A percentile compares a stretch with the other conserved stretches of the same genome.
Evolutionary conservation across 2,797 vertebrate species (phyloP).

Genomic region (Bucorvus abyssinicus): DNA sequence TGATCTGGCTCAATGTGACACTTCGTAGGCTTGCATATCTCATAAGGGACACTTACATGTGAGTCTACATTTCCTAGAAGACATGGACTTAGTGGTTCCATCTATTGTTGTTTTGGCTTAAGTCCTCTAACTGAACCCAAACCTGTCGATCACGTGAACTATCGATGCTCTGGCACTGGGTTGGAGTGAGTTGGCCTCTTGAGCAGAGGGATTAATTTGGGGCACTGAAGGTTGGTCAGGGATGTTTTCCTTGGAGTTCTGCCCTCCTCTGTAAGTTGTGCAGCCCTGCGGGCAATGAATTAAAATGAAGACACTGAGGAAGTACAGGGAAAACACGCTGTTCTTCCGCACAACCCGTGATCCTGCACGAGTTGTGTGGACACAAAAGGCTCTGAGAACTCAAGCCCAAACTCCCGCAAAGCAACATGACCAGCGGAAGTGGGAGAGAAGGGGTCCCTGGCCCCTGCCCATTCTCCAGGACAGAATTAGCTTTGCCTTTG

Average conservation of each 20-base stretch:
- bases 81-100: background rate
- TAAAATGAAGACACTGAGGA: background rate
- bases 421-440: background rate
- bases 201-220: background rate
- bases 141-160: background rate
- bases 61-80: background rate
- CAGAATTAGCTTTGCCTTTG: background rate
- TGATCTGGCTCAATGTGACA: background rate
- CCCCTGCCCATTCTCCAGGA: background rate
- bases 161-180: background rate
- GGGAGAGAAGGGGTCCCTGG: background rate
- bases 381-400: background rate
- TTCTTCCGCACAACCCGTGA: background rate
- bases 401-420: background rate
- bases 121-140: background rate
- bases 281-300: background rate
- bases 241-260: constrained; percentile 13
- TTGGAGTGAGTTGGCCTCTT: background rate
- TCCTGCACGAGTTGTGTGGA: background rate
- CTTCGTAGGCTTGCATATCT: background rate
- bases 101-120: background rate
- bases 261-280: background rate
- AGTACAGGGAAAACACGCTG: background rate
- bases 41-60: background rate
- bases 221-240: background rate